A percentile compares a stretch with the other conserved stretches of the same genome.
phyloP scores from a whole-genome alignment of 2,888 invertebrate genomes.

The Mesochorus sp. region DNA sequence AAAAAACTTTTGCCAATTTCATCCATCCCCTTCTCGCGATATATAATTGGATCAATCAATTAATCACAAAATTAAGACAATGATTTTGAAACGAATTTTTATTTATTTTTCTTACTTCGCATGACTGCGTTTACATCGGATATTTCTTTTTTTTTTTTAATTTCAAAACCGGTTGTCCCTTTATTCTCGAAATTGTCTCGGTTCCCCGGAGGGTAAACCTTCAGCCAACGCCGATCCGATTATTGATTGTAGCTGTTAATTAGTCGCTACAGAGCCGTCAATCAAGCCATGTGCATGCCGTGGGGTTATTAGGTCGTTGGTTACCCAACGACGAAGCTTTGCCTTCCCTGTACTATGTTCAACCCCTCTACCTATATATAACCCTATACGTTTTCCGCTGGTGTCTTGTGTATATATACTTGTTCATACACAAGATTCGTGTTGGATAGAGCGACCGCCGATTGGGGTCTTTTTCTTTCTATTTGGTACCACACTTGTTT shows the following conservation, averaged over 20 bases:
- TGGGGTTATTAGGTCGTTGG: slow-evolving; percentile 80
- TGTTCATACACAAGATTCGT: background rate
- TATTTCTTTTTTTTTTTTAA: too few relatives aligned
- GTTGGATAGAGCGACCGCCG: background rate
- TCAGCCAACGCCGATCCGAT: slow-evolving; percentile 62
- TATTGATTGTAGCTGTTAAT: slow-evolving; percentile 81
- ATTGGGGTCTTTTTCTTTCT: background rate
- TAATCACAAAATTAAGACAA: too few relatives aligned
- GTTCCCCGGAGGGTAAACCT: slow-evolving; percentile 60
- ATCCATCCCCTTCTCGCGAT: background rate
- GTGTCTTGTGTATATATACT: background rate
- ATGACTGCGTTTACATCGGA: background rate
- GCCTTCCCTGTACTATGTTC: slow-evolving; percentile 23
- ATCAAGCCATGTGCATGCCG: slow-evolving; percentile 72
- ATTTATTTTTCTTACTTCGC: background rate
- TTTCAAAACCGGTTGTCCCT: too few relatives aligned
- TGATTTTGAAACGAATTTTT: background rate
- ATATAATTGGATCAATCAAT: too few relatives aligned
- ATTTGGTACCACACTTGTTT: background rate
- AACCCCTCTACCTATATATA: background rate
- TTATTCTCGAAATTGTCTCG: background rate
- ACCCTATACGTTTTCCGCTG: slow-evolving; percentile 6
- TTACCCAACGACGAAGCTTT: slow-evolving; percentile 74
- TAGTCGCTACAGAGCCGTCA: slow-evolving; percentile 80
- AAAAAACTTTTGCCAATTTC: background rate